Evolutionary conservation across 2,113 vertebrate genomes (phyloP), one percentile per base, ranked within the genome.

Genomic region (Vireo altiloquus): DNA sequence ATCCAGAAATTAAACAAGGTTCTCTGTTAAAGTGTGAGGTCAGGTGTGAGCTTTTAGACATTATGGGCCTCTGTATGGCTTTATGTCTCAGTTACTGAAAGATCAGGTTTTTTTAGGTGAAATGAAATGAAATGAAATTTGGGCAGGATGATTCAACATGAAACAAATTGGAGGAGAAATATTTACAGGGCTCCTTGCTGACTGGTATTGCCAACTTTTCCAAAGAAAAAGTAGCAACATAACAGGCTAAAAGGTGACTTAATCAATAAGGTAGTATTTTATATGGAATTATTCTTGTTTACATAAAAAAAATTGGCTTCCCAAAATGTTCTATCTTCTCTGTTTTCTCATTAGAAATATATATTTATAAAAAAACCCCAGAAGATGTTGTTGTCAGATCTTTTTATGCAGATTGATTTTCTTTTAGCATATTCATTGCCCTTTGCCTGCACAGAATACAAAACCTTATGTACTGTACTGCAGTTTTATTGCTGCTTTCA

Each of bases 401-500:
- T 86, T 91, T 82, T 82, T 65, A 89, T 93, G 75, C 75, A 94
- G 78, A 94, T 81, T 83, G 68, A 95, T 96, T 95, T 97, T 87
- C 83, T 96, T 96, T 96, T 96, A 95, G 92, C 81, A 90, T 96
- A 89, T 96, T 95, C 97, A 96, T 95, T 96, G 92, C 84, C 90
- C 91, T 96, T 95, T 97, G 95, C 94, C 81, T 88, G 87, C 81
- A 90, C 49, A 93, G 85, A 94, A 60, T 79, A 25, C 46, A 77
- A 92, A 91, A 33, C 95, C 86, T 81, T 92, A 75, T 92, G 83
- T 94, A 96, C 72, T 88, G 57, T 84, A 65, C 47, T 96, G 57
- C 91, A 94, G 88, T 96, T 97, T 97, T 96, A 95, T 94, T 97
- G 57, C 95, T 93, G 81, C 96, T 93, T 97, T 85, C 84, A 94